Percentiles rank a stretch among this genome's conserved stretches.
These are phyloP conservation scores for Sarcophaga variegata DNA, from an alignment of 2,888 invertebrate species.

Conservation along the genomic window DNA sequence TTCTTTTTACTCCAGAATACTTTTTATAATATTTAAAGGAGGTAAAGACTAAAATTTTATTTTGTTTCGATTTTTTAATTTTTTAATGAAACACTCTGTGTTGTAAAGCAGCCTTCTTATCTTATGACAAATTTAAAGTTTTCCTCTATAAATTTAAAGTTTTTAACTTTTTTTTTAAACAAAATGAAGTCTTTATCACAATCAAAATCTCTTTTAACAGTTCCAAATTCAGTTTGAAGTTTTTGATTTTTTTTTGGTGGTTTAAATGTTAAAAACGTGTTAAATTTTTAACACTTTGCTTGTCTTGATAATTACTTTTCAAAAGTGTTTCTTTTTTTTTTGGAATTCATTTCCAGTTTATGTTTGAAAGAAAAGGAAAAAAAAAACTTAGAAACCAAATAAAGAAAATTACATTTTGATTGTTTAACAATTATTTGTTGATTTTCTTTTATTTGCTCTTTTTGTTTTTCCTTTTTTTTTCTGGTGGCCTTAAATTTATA, in stretches of 20 bases:
- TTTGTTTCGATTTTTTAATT: too few species aligned
- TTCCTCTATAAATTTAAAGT: neutral
- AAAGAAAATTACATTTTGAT: constrained; percentile 53
- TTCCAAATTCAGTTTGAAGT: neutral
- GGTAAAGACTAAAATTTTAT: too few species aligned
- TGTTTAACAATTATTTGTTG: constrained; percentile 56
- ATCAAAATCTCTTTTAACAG: constrained; percentile 14
- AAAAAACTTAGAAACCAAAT: constrained; percentile 16
- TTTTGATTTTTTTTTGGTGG: neutral
- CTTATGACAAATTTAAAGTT: neutral
- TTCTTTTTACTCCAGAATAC: too few species aligned
- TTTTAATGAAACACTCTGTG: too few species aligned
- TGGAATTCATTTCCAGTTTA: neutral
- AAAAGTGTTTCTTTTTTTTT: neutral
- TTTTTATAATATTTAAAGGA: too few species aligned
- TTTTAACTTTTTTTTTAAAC: neutral
- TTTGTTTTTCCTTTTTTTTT: neutral
- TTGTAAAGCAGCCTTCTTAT: too few species aligned
- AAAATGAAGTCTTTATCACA: neutral
- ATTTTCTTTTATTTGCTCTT: neutral
- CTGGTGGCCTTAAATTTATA: constrained; percentile 9
- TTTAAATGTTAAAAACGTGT: constrained; percentile 17
- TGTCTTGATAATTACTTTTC: constrained; percentile 33
- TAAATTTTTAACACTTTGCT: constrained; percentile 38
- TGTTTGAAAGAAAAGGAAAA: neutral